Conservation (phyloP, 2,113 vertebrate genomes). For the Lichenostomus cassidix region DNA sequence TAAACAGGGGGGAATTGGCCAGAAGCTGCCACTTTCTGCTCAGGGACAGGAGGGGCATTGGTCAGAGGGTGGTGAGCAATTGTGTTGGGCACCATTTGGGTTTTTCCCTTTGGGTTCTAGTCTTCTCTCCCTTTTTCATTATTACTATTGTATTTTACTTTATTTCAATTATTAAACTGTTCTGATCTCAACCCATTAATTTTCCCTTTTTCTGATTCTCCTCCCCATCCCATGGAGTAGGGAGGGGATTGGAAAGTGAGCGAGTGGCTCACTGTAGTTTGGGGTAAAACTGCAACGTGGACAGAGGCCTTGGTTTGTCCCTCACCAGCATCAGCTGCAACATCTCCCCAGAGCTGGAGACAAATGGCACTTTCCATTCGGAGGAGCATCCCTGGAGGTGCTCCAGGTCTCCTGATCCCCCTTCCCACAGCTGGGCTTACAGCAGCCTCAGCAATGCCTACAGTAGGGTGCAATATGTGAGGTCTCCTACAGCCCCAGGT, state of each 20-base stretch:
- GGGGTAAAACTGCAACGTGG: fast-evolving
- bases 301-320: not conserved
- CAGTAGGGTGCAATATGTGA: fast-evolving
- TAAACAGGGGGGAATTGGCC: not conserved
- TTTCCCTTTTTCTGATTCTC: not conserved
- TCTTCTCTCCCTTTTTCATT: not conserved
- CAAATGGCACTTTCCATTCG: not conserved
- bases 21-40: not conserved
- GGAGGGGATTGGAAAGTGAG: not conserved
- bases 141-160: not conserved
- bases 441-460: not conserved
- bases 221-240: not conserved
- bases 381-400: not conserved
- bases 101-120: not conserved
- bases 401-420: not conserved
- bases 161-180: not conserved
- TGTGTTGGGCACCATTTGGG: not conserved
- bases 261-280: not conserved
- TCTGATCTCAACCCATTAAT: not conserved
- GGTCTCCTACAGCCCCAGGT: not conserved
- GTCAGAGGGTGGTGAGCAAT: not conserved
- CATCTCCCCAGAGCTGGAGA: not conserved
- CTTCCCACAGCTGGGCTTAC: fast-evolving
- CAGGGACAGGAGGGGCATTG: too few relatives aligned
- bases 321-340: not conserved